Evolutionary conservation across 2,113 vertebrate species (phyloP).

Genomic region (Protomyctophum bolini): DNA sequence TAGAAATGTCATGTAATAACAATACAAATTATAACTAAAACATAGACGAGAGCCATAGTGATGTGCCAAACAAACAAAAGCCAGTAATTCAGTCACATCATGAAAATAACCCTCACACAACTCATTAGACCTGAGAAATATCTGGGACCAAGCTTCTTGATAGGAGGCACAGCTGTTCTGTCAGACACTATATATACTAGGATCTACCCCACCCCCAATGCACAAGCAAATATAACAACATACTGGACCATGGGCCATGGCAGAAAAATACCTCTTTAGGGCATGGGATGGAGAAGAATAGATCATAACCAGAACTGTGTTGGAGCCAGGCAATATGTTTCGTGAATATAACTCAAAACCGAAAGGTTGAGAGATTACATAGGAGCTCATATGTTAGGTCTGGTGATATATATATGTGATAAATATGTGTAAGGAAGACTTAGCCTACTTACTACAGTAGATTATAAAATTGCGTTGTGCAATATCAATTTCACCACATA

Average conservation of each 20-base stretch:
- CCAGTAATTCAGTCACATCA: neutral
- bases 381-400: neutral
- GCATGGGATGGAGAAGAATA: too few species aligned
- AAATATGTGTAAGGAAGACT: too few species aligned
- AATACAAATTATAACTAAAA: too few species aligned
- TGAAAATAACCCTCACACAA: neutral
- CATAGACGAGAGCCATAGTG: neutral
- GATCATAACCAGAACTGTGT: too few species aligned
- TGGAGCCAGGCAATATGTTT: too few species aligned
- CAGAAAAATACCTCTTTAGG: too few species aligned
- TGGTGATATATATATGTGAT: too few species aligned
- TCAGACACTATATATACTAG: neutral
- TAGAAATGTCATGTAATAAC: too few species aligned
- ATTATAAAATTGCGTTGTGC: too few species aligned
- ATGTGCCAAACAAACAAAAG: neutral
- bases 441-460: too few species aligned
- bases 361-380: neutral
- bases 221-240: neutral
- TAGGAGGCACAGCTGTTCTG: neutral
- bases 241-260: too few species aligned
- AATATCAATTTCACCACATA: too few species aligned
- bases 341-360: neutral
- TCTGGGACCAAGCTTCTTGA: neutral
- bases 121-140: neutral
- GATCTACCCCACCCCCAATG: neutral